These are phyloP conservation scores for Montipora foliosa DNA, from an alignment of 64 coral and sea anemone genomes.

Conservation along the genomic window DNA sequence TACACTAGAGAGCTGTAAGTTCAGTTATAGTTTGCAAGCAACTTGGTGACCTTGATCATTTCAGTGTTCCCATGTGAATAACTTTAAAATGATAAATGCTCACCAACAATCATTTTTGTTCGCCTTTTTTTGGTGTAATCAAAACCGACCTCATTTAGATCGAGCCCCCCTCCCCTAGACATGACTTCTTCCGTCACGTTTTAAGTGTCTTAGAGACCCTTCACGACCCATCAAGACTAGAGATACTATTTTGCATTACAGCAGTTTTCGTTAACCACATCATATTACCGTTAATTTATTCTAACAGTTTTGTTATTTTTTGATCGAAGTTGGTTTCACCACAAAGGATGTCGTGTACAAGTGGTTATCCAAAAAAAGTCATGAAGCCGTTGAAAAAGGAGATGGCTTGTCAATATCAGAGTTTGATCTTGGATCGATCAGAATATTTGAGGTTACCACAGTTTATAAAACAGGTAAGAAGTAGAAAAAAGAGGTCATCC, in stretches of 20 bases:
- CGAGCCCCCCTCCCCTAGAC: no score
- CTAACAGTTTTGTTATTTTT: not conserved
- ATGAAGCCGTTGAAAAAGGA: constrained; percentile 4
- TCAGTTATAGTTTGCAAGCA: not conserved
- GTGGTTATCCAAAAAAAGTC: constrained; percentile 3
- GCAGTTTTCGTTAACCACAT: no score
- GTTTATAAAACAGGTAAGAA: constrained; percentile 10
- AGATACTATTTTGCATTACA: no score
- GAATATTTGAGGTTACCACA: constrained; percentile 30
- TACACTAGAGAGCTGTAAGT: constrained; percentile 63
- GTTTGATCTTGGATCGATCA: constrained; percentile 34
- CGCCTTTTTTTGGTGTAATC: no score
- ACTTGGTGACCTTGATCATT: no score
- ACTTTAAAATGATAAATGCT: no score
- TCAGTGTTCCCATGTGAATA: no score
- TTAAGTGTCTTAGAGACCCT: no score
- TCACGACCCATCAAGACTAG: no score
- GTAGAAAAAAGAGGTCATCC: not conserved
- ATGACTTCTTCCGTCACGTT: no score
- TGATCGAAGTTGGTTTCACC: constrained; percentile 39
- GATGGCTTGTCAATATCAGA: constrained; percentile 12
- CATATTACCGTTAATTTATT: not conserved
- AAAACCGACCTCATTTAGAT: no score
- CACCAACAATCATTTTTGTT: no score
- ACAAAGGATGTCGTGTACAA: constrained; percentile 52